Evolutionary conservation across 2,113 vertebrate species (phyloP).

Genomic region (Leptobrachium leishanense): DNA sequence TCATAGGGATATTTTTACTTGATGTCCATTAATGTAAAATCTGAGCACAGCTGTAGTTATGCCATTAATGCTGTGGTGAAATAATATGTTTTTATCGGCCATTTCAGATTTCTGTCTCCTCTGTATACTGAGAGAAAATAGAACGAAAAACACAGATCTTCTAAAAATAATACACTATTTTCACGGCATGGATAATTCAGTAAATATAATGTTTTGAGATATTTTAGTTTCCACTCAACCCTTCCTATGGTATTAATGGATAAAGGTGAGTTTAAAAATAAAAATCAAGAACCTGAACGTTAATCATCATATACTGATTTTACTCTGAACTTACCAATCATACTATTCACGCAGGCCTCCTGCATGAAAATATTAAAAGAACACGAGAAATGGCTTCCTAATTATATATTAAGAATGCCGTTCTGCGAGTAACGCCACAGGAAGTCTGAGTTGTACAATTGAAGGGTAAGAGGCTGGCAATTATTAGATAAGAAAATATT

Average conservation of each 20-base stretch:
- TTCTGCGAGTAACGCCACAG: conserved; percentile 2
- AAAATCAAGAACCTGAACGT: no score
- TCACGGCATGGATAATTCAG: background rate
- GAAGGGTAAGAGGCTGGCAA: conserved; percentile 29
- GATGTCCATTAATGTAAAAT: background rate
- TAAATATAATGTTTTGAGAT: conserved; percentile 10
- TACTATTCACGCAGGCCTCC: conserved; percentile 1
- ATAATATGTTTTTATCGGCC: no score
- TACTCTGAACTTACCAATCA: conserved; percentile 8
- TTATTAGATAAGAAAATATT: conserved; percentile 48
- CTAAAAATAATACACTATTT: background rate
- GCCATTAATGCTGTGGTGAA: background rate
- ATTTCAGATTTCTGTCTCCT: background rate
- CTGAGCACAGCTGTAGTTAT: background rate
- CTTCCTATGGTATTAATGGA: conserved; percentile 17
- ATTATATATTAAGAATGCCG: conserved; percentile 39
- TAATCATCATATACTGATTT: conserved; percentile 27
- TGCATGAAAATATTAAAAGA: conserved; percentile 29
- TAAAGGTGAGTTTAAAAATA: background rate
- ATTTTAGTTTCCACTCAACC: conserved; percentile 10
- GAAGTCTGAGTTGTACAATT: conserved; percentile 19
- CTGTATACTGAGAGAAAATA: background rate
- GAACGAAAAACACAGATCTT: background rate
- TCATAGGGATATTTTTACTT: no score
- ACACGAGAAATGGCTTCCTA: conserved; percentile 33